Evolutionary conservation across 1,140 invertebrate genomes (phyloP), one percentile per base, ranked within the genome.

Genomic region (Monomorium pharaonis): DNA sequence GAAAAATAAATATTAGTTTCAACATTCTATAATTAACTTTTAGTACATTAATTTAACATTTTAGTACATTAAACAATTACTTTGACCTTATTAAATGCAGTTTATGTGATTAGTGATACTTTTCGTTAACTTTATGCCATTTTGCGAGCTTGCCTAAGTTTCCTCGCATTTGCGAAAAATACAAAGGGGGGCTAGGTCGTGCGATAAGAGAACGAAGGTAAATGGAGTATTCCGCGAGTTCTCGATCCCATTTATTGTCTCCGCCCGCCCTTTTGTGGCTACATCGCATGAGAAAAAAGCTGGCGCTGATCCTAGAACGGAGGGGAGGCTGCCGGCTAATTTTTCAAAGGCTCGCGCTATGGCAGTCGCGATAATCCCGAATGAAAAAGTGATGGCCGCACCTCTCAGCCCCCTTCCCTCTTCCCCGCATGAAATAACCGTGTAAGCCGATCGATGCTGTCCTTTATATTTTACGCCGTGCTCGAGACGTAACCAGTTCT

Each of bases 301-400:
- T 58, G 74, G 65, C 70, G 85, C 70, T 88, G 80, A 86, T 84
- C 63, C 87, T 58, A 76, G 65, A 42, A 24, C 47, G 67, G 21
- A 47, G 60, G 69, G 44, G 51, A 81, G 47, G 76, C 49, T 33
- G n/a, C 67, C 56, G 75, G 37, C 76, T 91, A 90, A 91, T 90
- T 91, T 91, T 90, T 91, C 87, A 91, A 86, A 87, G 84, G 80
- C 69, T 86, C 42, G 62, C 78, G 67, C 80, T 54, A 54, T 78
- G 18, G 74, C 63, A 62, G 74, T 84, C 86, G 70, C 76, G 89
- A 90, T 91, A 91, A 91, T 91, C 87, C 90, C 72, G 47, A 74
- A 90, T 89, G 89, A 90, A 85, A 90, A 89, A 89, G 74, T 86
- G 81, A 65, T 74, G 75, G 75, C 47, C 63, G 24, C 76, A 74